Percentiles rank a stretch among this genome's conserved stretches.
phyloP scores from a whole-genome alignment of 2,797 vertebrate species.

The Phaenicophaeus curvirostris region DNA sequence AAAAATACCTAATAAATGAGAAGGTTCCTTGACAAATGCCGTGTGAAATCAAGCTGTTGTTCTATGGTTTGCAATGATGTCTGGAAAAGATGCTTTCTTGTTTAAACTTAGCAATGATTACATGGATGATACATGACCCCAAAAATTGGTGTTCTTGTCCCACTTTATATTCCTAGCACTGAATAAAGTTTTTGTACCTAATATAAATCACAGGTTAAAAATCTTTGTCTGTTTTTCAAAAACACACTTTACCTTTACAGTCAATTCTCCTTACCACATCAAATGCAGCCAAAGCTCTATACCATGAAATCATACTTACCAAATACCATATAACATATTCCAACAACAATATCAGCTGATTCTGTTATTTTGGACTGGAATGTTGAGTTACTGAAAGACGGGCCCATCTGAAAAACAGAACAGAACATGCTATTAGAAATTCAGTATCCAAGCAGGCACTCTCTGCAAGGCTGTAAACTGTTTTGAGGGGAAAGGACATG shows the following conservation, averaged over 20 bases:
- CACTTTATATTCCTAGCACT: neutral
- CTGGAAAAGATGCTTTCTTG: neutral
- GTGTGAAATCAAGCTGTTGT: neutral
- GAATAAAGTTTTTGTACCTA: neutral
- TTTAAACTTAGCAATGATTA: neutral
- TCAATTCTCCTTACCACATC: neutral
- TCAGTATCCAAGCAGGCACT: neutral
- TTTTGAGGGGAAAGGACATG: neutral
- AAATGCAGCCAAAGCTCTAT: neutral
- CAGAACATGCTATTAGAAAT: neutral
- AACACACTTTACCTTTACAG: neutral
- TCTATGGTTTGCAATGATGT: neutral
- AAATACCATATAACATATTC: slow-evolving; percentile 31
- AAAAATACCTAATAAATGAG: neutral
- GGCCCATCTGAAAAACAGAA: slow-evolving; percentile 14
- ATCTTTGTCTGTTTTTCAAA: neutral
- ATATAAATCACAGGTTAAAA: neutral
- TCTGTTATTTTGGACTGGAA: slow-evolving; percentile 51
- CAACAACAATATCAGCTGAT: slow-evolving; percentile 39
- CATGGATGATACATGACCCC: neutral
- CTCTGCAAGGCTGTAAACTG: neutral
- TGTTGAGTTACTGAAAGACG: neutral
- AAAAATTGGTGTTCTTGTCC: neutral
- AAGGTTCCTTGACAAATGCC: neutral
- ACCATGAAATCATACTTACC: neutral